phyloP scores from a whole-genome alignment of 2,888 invertebrate genomes.

The Apodemia duryi region DNA sequence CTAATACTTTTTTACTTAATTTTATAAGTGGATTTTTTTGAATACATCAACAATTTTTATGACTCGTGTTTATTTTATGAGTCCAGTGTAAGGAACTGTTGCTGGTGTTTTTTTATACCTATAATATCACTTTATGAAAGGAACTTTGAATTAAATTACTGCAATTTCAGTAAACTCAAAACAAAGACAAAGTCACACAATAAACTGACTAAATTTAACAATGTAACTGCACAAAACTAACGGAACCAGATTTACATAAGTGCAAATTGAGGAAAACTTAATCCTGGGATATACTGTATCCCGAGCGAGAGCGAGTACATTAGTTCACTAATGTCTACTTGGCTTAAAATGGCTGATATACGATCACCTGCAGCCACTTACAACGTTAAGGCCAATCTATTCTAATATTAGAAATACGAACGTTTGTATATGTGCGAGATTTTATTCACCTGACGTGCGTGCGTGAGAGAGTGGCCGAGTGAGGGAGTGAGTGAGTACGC shows the following conservation, averaged over 20 bases:
- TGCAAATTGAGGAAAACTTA: conserved; percentile 9
- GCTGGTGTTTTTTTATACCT: too few species aligned
- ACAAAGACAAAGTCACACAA: conserved; percentile 3
- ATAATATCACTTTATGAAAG: background rate
- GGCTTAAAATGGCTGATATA: background rate
- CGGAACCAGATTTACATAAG: background rate
- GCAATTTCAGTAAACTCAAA: background rate
- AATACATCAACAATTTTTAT: too few species aligned
- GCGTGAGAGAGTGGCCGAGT: too few species aligned
- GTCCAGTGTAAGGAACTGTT: too few species aligned
- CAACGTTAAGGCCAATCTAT: too few species aligned
- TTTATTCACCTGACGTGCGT: too few species aligned
- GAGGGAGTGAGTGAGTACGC: too few species aligned
- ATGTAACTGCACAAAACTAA: conserved; percentile 5
- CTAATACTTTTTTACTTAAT: too few species aligned
- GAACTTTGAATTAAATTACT: background rate
- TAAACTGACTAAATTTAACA: background rate
- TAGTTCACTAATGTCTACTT: background rate
- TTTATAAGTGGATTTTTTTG: too few species aligned
- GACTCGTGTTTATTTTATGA: too few species aligned
- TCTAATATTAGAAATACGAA: too few species aligned
- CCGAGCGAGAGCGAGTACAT: background rate
- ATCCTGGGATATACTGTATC: background rate
- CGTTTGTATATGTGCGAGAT: too few species aligned
- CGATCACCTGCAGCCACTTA: background rate